phyloP scores from a whole-genome alignment of 2,797 vertebrate genomes.

The Sarcophilus harrisii region DNA sequence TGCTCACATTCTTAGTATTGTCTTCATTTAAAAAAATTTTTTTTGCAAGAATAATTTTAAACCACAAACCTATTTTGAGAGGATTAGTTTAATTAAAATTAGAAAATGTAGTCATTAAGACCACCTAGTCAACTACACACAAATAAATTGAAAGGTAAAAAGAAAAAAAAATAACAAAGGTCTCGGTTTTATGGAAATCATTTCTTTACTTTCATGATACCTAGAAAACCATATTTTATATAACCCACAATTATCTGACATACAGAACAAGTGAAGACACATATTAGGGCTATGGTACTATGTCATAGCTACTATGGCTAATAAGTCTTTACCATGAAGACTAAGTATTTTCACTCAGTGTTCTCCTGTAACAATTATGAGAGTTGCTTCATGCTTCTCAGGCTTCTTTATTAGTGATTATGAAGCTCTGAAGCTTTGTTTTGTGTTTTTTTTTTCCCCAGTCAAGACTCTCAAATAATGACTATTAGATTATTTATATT shows the following conservation, averaged over 20 bases:
- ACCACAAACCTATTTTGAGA: not conserved
- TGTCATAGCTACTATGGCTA: not conserved
- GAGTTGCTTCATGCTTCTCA: not conserved
- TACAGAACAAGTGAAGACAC: not conserved
- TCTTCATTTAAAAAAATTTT: not conserved
- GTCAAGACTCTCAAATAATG: not conserved
- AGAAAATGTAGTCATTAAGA: not conserved
- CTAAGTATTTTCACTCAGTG: not conserved
- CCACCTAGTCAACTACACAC: not conserved
- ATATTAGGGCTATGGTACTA: not conserved
- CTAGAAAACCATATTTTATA: not conserved
- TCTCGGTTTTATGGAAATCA: not conserved
- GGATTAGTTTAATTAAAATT: not conserved
- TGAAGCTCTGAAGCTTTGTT: not conserved
- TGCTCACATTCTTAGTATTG: not conserved
- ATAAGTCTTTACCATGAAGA: not conserved
- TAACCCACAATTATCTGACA: not conserved
- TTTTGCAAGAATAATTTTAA: not conserved
- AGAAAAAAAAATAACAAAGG: not conserved
- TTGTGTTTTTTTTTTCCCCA: not conserved
- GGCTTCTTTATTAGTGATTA: not conserved
- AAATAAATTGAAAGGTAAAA: not conserved
- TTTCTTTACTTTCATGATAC: not conserved
- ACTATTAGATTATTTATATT: not conserved
- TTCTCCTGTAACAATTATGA: not conserved